Evolutionary conservation across 1,140 invertebrate species (phyloP).

Genomic region (Latrodectus geometricus): DNA sequence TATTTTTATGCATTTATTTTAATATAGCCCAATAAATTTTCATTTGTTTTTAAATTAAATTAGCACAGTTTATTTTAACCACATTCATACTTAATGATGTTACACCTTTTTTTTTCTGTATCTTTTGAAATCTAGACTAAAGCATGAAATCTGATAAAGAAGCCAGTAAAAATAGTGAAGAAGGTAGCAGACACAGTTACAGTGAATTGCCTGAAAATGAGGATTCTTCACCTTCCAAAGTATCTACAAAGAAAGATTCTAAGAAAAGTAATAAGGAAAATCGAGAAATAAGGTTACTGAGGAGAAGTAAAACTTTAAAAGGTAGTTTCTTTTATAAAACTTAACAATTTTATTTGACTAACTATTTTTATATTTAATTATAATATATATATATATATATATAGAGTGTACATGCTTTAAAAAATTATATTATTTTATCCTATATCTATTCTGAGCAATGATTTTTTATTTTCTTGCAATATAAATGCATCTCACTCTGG

Average conservation of each 20-base stretch:
- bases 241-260: conserved; percentile 30
- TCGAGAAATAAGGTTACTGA: conserved; percentile 20
- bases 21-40: too few species aligned
- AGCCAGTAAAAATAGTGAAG: conserved; percentile 10
- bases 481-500: too few species aligned
- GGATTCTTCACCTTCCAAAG: conserved; percentile 30
- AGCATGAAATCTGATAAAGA: conserved; percentile 41
- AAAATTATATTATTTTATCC: not conserved
- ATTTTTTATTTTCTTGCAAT: not conserved
- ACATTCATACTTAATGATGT: too few species aligned
- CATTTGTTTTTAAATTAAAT: too few species aligned
- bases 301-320: conserved; percentile 37
- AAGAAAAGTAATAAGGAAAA: conserved; percentile 38
- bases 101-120: too few species aligned
- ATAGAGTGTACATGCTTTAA: not conserved
- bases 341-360: not conserved
- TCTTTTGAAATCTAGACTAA: too few species aligned
- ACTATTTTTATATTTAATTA: not conserved
- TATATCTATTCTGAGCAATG: not conserved
- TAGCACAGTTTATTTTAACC: too few species aligned
- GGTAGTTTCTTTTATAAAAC: not conserved
- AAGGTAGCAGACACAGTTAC: conserved; percentile 4
- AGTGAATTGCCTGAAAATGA: conserved; percentile 46
- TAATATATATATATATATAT: not conserved
- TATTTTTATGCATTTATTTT: too few species aligned